Conservation (phyloP, 2,888 invertebrate genomes). For the Mongoloraphidia duomilia region DNA sequence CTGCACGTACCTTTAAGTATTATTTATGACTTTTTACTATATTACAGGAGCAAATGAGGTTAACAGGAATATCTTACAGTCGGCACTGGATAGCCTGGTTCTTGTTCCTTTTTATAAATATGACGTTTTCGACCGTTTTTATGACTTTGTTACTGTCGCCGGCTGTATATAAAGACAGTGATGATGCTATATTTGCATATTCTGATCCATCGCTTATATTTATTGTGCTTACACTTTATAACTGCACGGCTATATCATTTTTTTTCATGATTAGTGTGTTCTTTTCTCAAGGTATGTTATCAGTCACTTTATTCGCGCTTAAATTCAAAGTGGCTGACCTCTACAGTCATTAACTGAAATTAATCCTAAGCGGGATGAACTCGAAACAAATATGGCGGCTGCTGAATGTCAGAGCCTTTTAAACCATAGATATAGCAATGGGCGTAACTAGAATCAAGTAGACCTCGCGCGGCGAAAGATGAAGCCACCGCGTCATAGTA, state of each 20-base stretch:
- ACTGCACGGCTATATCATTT: slow-evolving; percentile 55
- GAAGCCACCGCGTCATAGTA: no score
- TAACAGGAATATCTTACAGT: slow-evolving; percentile 75
- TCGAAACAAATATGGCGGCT: no score
- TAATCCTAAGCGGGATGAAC: no score
- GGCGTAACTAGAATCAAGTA: no score
- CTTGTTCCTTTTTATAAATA: slow-evolving; percentile 42
- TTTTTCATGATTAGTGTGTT: slow-evolving; percentile 68
- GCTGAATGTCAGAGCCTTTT: no score
- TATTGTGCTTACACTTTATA: slow-evolving; percentile 55
- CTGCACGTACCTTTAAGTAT: no score
- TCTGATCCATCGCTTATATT: slow-evolving; percentile 51
- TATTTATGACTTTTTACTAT: no score
- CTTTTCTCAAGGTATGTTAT: slow-evolving; percentile 56
- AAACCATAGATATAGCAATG: no score
- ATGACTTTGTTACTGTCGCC: slow-evolving; percentile 12
- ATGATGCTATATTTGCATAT: slow-evolving; percentile 50
- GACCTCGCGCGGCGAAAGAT: no score
- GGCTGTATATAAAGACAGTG: slow-evolving; percentile 23
- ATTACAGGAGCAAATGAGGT: slow-evolving; percentile 71
- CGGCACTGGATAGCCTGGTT: slow-evolving; percentile 80
- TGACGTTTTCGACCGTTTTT: background rate
- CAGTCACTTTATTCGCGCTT: no score
- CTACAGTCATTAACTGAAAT: no score
- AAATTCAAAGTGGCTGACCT: no score